Conservation (phyloP, 2,888 invertebrate species). For the Spatulosminthurus flaviceps region DNA sequence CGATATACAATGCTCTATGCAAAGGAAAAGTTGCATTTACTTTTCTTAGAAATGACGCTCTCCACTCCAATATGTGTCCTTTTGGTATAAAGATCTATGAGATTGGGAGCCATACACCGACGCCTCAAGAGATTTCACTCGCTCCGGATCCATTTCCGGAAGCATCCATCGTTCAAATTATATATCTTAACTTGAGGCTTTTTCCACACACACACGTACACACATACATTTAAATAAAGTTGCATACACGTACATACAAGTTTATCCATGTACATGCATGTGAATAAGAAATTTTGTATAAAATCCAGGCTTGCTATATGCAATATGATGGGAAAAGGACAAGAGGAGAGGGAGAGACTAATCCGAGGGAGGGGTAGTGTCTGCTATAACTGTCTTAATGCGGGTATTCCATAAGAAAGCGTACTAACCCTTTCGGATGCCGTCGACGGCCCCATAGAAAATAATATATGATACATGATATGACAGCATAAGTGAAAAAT, state of each 20-base stretch:
- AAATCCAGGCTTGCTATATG: too few species aligned
- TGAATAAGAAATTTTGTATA: too few species aligned
- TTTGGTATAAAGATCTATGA: slow-evolving; percentile 60
- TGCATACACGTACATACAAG: too few species aligned
- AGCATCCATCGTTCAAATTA: slow-evolving; percentile 56
- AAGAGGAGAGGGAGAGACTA: not conserved
- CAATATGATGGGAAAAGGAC: too few species aligned
- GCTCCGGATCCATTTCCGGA: slow-evolving; percentile 47
- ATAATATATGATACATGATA: slow-evolving; percentile 40
- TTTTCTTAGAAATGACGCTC: too few species aligned
- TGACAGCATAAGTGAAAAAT: slow-evolving; percentile 50
- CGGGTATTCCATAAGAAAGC: not conserved
- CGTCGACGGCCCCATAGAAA: slow-evolving; percentile 37
- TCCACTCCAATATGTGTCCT: slow-evolving; percentile 51
- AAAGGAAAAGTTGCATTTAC: too few species aligned
- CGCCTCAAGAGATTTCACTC: slow-evolving; percentile 37
- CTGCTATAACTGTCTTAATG: not conserved
- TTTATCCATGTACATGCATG: too few species aligned
- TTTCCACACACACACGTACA: too few species aligned
- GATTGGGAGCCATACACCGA: slow-evolving; percentile 47
- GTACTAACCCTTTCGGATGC: not conserved
- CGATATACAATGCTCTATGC: too few species aligned
- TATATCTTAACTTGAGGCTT: slow-evolving; percentile 51
- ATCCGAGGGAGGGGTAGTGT: not conserved
- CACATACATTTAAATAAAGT: too few species aligned